These are phyloP conservation scores for Leptobrachium ailaonicum DNA, from an alignment of 2,113 vertebrate species.

Conservation along the genomic window DNA sequence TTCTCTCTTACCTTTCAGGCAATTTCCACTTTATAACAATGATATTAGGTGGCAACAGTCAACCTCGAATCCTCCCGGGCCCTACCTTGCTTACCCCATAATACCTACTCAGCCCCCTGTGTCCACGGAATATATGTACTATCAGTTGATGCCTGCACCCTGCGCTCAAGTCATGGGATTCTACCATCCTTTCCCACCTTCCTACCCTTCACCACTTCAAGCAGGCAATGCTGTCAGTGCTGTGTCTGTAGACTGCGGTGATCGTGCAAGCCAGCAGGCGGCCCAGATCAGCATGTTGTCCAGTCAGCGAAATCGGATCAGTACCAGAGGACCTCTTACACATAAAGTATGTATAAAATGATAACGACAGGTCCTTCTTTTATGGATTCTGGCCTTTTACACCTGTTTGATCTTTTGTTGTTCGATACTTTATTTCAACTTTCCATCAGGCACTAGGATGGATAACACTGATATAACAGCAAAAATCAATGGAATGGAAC, in stretches of 20 bases:
- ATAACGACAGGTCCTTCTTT: too few relatives aligned
- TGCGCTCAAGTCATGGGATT: slow-evolving; percentile 97
- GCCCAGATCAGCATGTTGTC: slow-evolving; percentile 76
- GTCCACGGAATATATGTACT: slow-evolving; percentile 91
- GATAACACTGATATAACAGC: too few relatives aligned
- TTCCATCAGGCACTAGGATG: too few relatives aligned
- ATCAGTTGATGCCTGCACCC: slow-evolving; percentile 91
- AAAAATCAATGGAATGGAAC: too few relatives aligned
- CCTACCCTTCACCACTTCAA: slow-evolving; percentile 82
- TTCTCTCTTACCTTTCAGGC: slow-evolving; percentile 66
- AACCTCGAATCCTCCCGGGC: slow-evolving; percentile 74
- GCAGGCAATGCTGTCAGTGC: slow-evolving; percentile 75
- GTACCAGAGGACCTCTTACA: slow-evolving; percentile 69
- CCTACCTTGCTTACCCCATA: slow-evolving; percentile 94
- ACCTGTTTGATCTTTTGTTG: too few relatives aligned
- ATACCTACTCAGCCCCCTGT: slow-evolving; percentile 90
- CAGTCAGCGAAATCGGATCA: slow-evolving; percentile 78
- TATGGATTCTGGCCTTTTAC: too few relatives aligned
- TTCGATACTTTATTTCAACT: too few relatives aligned
- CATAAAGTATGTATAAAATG: slow-evolving; percentile 76
- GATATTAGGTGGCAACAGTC: slow-evolving; percentile 96
- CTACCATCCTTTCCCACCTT: slow-evolving; percentile 88
- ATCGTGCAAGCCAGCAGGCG: slow-evolving; percentile 73
- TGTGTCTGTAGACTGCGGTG: slow-evolving; percentile 79
- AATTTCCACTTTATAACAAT: slow-evolving; percentile 87